Evolutionary conservation across 2,888 invertebrate species (phyloP).

Genomic region (Danaus chrysippus): DNA sequence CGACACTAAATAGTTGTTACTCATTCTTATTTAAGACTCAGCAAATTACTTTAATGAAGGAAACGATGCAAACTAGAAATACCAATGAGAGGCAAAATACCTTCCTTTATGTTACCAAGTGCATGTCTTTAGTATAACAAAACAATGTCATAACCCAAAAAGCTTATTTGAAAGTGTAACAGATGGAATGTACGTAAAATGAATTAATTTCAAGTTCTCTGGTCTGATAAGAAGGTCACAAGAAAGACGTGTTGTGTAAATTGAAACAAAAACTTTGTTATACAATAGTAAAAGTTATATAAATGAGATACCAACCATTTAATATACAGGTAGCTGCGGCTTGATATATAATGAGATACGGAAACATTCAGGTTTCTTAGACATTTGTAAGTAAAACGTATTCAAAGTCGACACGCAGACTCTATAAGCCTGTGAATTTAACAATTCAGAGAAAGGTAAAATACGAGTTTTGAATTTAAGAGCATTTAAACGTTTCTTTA

Average conservation of each 20-base stretch:
- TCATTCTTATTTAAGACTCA: no score
- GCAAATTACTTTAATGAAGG: no score
- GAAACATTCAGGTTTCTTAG: conserved; percentile 46
- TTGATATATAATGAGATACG: conserved; percentile 58
- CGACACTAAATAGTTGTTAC: no score
- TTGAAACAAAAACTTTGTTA: conserved; percentile 53
- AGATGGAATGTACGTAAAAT: not conserved
- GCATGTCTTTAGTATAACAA: no score
- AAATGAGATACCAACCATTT: conserved; percentile 60
- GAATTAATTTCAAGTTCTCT: not conserved
- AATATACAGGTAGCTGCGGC: conserved; percentile 44
- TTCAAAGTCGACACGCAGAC: conserved; percentile 31
- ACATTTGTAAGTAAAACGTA: conserved; percentile 45
- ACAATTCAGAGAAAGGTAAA: conserved; percentile 24
- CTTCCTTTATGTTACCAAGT: no score
- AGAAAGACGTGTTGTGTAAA: conserved; percentile 33
- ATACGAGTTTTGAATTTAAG: conserved; percentile 28
- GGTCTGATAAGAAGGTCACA: not conserved
- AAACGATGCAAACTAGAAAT: no score
- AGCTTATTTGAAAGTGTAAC: not conserved
- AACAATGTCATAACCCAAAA: no score
- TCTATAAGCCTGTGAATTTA: conserved; percentile 28
- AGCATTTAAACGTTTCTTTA: conserved; percentile 15
- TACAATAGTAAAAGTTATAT: conserved; percentile 58
- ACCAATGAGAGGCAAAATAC: no score